phyloP scores from a whole-genome alignment of 1,140 invertebrate species.

The Polypedilum vanderplanki region DNA sequence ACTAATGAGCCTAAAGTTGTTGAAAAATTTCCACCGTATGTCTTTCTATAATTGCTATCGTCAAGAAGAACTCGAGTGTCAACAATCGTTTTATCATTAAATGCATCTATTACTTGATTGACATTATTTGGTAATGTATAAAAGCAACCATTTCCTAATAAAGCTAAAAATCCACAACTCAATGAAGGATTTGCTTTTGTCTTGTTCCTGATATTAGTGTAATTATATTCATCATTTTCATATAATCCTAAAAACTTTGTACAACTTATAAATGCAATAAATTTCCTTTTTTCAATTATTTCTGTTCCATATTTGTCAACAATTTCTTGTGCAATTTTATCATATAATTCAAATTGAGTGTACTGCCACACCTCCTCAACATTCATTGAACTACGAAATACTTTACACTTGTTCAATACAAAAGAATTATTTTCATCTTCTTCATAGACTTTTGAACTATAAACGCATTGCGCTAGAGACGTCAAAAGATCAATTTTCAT shows the following conservation, averaged over 20 bases:
- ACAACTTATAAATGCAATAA: conserved; percentile 81
- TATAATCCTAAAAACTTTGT: conserved; percentile 66
- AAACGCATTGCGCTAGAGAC: conserved; percentile 75
- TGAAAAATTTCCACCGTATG: conserved; percentile 80
- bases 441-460: conserved; percentile 80
- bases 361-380: conserved; percentile 63
- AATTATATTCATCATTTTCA: conserved; percentile 53
- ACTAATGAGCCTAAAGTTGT: conserved; percentile 88
- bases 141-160: conserved; percentile 84
- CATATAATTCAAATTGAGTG: conserved; percentile 76
- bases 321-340: conserved; percentile 70
- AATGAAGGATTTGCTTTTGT: conserved; percentile 80
- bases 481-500: conserved; percentile 69
- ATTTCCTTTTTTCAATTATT: conserved; percentile 56
- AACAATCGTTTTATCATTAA: conserved; percentile 51
- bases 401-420: conserved; percentile 59
- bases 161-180: conserved; percentile 80
- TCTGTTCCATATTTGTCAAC: conserved; percentile 58
- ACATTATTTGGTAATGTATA: conserved; percentile 80
- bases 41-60: conserved; percentile 80
- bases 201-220: conserved; percentile 65
- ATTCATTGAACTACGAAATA: conserved; percentile 64
- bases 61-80: conserved; percentile 71
- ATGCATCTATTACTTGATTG: conserved; percentile 56
- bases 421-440: conserved; percentile 76